These are phyloP conservation scores for Anadara kagoshimensis DNA, from an alignment of 1,140 invertebrate genomes.

Conservation along the genomic window DNA sequence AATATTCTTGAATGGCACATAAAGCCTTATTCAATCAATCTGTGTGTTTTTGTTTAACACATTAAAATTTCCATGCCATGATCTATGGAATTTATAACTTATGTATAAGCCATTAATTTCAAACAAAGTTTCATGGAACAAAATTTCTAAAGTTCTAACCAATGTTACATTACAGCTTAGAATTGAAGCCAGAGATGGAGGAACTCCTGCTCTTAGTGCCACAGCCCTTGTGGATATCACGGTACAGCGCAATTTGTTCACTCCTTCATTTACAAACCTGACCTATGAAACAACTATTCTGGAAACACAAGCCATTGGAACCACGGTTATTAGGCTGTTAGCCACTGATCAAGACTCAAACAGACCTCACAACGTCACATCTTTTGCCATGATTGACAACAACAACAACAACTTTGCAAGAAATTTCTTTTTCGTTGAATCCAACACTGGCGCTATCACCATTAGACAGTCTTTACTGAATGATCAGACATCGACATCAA, in stretches of 20 bases:
- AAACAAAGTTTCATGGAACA: no score
- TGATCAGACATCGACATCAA: constrained; percentile 13
- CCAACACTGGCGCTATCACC: constrained; percentile 37
- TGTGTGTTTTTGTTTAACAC: no score
- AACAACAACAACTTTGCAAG: constrained; percentile 6
- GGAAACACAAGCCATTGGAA: constrained; percentile 80
- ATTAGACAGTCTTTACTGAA: constrained; percentile 24
- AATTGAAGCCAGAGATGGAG: constrained; percentile 74
- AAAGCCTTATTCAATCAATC: no score
- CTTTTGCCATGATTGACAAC: not conserved
- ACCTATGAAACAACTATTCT: constrained; percentile 87
- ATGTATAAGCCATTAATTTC: no score
- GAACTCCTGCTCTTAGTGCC: constrained; percentile 40
- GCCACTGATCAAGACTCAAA: constrained; percentile 68
- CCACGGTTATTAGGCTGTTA: constrained; percentile 77
- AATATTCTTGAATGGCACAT: no score
- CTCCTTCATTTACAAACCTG: constrained; percentile 44
- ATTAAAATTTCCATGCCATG: no score
- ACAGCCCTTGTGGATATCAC: constrained; percentile 44
- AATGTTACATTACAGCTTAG: constrained; percentile 37
- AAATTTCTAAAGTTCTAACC: no score
- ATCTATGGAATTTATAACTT: no score
- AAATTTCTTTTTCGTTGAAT: constrained; percentile 48
- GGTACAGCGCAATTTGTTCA: constrained; percentile 50
- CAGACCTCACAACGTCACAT: constrained; percentile 21